Base-by-base conservation (phyloP, 2,888 invertebrate species). In the Calliopum simillimum region DNA sequence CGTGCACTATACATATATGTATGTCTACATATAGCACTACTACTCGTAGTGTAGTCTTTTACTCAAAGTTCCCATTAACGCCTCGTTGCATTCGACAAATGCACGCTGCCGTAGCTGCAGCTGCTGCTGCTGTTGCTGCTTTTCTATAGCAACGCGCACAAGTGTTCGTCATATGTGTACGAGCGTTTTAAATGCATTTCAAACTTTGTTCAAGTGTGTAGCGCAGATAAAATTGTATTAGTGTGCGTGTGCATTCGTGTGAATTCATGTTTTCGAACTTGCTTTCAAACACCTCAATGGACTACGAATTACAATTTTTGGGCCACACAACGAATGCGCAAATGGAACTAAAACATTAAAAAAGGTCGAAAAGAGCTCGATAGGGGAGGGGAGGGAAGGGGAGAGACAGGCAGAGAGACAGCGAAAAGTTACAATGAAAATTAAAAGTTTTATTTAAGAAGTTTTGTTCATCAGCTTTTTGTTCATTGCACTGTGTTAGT, bases 151-250 rank as follows among this genome's bases (percentile, higher is more conserved):
- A 46, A 23, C 47, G 62, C 44, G 12, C 21, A 23, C 46, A 44
- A 33, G 6, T 23, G 23, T 12, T 12, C 21, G 13, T 46, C 16
- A 8, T 6, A 56, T 51, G 44, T 41, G 47, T 49, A 47, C 25
- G 56, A 23, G 63, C 56, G 51, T 43, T 65, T 46, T 58, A 71
- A 71, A 73, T 73, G 69, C 69, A 59, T 69, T 73, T 71, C 44
- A 65, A 71, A 73, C 70, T 73, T 71, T 73, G 71, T 72, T 73
- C 66, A 58, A 73, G 73, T 73, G 68, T 63, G 65, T 53, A 70
- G 64, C 49, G 59, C 66, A 67, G 73, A 73, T 73, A 73, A 69
- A 73, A 73, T 58, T 49, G 25, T 21, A 13, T 46, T 3, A 43
- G 33, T 23, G 49, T 63, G 49, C 16, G 8, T 64, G 25, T 21